Percentiles rank a stretch among this genome's conserved stretches.
Evolutionary conservation across 2,888 invertebrate species (phyloP).

Genomic region (Rhagonycha lutea): DNA sequence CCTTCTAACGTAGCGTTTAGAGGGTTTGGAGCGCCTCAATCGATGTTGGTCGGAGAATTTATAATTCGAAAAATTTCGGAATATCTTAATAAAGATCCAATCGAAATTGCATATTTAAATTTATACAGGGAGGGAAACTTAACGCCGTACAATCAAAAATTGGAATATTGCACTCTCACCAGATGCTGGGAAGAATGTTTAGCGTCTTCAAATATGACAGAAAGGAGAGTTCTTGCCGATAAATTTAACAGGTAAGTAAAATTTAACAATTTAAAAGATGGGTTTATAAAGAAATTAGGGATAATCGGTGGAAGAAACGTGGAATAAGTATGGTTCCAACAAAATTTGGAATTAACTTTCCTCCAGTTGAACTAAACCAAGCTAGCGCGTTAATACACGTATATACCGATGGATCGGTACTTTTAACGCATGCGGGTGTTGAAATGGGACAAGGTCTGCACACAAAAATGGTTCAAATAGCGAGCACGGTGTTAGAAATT

Average conservation of each 20-base stretch:
- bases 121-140: conserved; percentile 77
- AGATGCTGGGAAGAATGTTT: conserved; percentile 83
- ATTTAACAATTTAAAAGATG: neutral
- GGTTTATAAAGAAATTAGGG: conserved; percentile 51
- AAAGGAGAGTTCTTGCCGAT: conserved; percentile 63
- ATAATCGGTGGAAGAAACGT: conserved; percentile 84
- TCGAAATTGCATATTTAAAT: conserved; percentile 74
- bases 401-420: conserved; percentile 87
- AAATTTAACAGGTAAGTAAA: conserved; percentile 69
- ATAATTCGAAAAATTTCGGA: conserved; percentile 80
- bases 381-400: conserved; percentile 85
- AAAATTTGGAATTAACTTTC: conserved; percentile 84
- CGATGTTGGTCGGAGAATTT: conserved; percentile 83
- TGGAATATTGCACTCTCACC: conserved; percentile 72
- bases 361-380: conserved; percentile 77
- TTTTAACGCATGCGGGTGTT: conserved; percentile 88
- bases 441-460: conserved; percentile 98
- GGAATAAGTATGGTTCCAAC: conserved; percentile 83
- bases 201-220: conserved; percentile 65
- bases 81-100: conserved; percentile 65
- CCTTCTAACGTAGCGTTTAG: conserved; percentile 93
- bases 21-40: conserved; percentile 91
- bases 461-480: conserved; percentile 94
- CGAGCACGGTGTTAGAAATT: conserved; percentile 73
- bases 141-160: conserved; percentile 77